Percentiles rank a stretch among this genome's conserved stretches.
These are phyloP conservation scores for Coturnix japonica DNA, from an alignment of 2,113 vertebrate genomes.

Conservation along the genomic window DNA sequence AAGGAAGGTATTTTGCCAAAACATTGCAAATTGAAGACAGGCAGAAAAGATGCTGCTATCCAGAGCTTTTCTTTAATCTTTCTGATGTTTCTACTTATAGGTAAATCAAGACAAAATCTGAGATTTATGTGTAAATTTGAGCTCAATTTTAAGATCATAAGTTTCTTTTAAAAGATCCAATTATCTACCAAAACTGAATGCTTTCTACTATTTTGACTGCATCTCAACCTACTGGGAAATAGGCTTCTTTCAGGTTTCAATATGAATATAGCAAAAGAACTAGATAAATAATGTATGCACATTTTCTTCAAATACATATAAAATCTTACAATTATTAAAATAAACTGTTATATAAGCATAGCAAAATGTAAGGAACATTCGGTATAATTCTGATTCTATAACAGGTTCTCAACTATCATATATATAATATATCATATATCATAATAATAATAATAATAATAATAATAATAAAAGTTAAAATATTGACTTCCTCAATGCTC, in stretches of 20 bases:
- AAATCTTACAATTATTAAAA: neutral
- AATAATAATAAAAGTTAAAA: neutral
- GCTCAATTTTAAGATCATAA: neutral
- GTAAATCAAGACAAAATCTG: neutral
- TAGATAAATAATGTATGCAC: neutral
- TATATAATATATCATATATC: no score
- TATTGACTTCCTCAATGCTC: neutral
- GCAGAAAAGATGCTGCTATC: neutral
- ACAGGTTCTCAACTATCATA: neutral
- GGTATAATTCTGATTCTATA: neutral
- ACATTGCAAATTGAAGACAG: neutral
- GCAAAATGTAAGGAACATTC: neutral
- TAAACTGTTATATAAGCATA: neutral
- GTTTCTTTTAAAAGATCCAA: neutral
- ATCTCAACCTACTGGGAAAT: neutral
- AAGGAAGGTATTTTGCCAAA: neutral
- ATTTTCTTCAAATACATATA: neutral
- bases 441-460: no score
- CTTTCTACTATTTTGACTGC: neutral
- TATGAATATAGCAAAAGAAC: neutral
- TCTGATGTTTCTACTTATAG: neutral
- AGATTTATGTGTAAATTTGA: neutral
- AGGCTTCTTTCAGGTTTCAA: neutral
- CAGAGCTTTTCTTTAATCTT: neutral
- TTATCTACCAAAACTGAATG: neutral